Evolutionary conservation across 2,888 invertebrate species (phyloP).

Genomic region (Limnephilus auricula): DNA sequence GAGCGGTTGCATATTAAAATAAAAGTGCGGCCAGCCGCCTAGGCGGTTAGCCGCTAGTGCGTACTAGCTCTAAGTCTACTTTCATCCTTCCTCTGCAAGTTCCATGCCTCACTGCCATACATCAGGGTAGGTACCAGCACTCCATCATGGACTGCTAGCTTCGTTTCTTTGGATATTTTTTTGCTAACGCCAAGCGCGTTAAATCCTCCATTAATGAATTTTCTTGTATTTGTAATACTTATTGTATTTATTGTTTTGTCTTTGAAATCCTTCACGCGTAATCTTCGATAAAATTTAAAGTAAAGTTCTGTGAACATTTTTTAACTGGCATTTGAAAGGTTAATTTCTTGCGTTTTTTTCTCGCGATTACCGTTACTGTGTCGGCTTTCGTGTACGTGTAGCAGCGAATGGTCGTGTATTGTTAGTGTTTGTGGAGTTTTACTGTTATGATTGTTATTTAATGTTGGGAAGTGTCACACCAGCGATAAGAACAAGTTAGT

Average conservation of each 20-base stretch:
- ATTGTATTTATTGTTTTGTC: background rate
- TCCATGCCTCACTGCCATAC: no score
- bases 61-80: no score
- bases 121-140: no score
- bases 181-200: no score
- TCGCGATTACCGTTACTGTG: background rate
- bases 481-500: background rate
- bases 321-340: background rate
- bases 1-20: no score
- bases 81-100: no score
- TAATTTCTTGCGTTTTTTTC: background rate
- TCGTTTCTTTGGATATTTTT: no score
- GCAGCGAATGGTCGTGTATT: background rate
- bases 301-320: background rate
- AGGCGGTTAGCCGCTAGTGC: no score
- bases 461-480: slow-evolving; percentile 5
- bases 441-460: slow-evolving; percentile 4
- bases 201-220: no score
- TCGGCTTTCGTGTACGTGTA: background rate
- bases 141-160: no score
- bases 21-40: no score
- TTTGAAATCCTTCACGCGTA: background rate
- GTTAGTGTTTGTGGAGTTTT: background rate
- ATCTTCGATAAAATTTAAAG: background rate
- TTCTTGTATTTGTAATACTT: background rate